Conservation (phyloP, 2,888 invertebrate species). For the Cylloceria caligata region DNA sequence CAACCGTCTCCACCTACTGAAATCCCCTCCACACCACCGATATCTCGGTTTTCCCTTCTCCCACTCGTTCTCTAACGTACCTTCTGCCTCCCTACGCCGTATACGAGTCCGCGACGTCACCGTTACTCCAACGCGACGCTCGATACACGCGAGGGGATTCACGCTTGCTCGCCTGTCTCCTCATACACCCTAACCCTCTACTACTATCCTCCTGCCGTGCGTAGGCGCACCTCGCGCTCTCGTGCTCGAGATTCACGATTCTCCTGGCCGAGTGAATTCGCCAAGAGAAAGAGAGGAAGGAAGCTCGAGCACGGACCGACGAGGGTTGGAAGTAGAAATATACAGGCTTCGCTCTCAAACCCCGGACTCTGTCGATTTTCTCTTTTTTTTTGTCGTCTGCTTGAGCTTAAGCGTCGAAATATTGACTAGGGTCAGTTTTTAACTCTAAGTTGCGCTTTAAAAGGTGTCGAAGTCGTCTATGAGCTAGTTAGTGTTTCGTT, state of each 20-base stretch:
- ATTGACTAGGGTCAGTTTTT: conserved; percentile 54
- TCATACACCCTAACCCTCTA: conserved; percentile 18
- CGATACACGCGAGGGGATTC: conserved; percentile 58
- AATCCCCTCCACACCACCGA: conserved; percentile 24
- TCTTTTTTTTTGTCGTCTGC: conserved; percentile 41
- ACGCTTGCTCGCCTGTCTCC: conserved; percentile 34
- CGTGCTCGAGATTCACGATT: conserved; percentile 64
- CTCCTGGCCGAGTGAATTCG: conserved; percentile 62
- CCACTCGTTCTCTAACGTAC: conserved; percentile 1
- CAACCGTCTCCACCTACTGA: conserved; percentile 39
- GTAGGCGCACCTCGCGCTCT: conserved; percentile 61
- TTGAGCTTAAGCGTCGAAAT: conserved; percentile 33
- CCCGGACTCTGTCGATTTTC: conserved; percentile 36
- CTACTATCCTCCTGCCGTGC: conserved; percentile 26
- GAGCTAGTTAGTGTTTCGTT: not conserved
- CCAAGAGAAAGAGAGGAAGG: conserved; percentile 25
- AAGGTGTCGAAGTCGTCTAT: not conserved
- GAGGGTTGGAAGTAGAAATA: conserved; percentile 53
- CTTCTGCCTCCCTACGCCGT: conserved; percentile 27
- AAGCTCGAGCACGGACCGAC: conserved; percentile 30
- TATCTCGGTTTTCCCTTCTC: conserved; percentile 21
- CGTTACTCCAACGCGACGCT: conserved; percentile 63
- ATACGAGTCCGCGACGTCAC: conserved; percentile 47
- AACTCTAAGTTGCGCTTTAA: conserved; percentile 28
- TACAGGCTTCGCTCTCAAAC: conserved; percentile 38